Evolutionary conservation across 1,140 invertebrate genomes (phyloP).

Genomic region (Paramacrobiotus metropolitanus): DNA sequence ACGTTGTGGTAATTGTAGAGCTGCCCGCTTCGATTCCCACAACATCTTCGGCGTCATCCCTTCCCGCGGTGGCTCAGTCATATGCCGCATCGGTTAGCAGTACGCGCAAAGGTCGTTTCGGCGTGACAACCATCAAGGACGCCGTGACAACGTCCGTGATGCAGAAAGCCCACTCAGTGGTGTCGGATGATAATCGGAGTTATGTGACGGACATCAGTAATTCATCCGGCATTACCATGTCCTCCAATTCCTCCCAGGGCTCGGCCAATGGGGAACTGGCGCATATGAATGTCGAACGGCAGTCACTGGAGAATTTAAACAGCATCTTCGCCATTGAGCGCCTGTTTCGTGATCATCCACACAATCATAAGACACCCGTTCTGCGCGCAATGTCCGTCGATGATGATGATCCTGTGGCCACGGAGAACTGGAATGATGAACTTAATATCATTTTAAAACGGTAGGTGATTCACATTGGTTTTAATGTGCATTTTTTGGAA

Average conservation of each 20-base stretch:
- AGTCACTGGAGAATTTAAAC: neutral
- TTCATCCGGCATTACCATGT: neutral
- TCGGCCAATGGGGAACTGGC: neutral
- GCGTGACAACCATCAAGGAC: constrained; percentile 1
- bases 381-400: neutral
- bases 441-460: neutral
- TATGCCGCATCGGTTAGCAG: neutral
- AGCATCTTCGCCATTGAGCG: neutral
- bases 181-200: neutral
- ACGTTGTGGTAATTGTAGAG: too few species aligned
- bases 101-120: neutral
- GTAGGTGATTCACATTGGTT: too few species aligned
- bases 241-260: neutral
- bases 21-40: neutral
- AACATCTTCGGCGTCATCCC: neutral
- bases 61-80: too few species aligned
- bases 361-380: neutral
- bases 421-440: too few species aligned
- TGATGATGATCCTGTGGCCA: neutral
- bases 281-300: neutral
- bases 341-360: neutral
- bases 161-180: neutral
- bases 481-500: too few species aligned
- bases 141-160: neutral
- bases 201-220: neutral